Conservation (phyloP, 2,888 invertebrate genomes). For the Pristionchus mayeri region DNA sequence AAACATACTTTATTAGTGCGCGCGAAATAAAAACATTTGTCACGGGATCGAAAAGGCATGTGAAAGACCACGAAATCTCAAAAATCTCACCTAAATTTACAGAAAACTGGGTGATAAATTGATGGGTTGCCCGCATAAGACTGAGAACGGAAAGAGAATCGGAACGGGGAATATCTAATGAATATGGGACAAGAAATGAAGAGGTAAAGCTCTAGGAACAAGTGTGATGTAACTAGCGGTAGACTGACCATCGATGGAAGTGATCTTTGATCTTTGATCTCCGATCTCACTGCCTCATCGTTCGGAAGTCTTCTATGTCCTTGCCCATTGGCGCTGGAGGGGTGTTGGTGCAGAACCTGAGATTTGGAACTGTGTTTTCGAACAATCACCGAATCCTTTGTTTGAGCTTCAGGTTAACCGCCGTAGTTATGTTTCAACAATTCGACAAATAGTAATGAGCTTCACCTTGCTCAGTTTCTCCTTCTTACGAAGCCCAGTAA, state of each 20-base stretch:
- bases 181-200: neutral
- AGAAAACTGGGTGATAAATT: neutral
- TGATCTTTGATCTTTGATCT: conserved; percentile 35
- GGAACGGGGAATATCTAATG: neutral
- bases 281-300: conserved; percentile 43
- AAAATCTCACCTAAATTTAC: conserved; percentile 19
- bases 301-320: conserved; percentile 45
- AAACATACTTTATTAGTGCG: conserved; percentile 37
- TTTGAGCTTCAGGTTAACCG: too few relatives aligned
- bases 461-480: too few relatives aligned
- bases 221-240: neutral
- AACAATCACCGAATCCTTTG: too few relatives aligned
- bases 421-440: neutral
- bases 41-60: neutral
- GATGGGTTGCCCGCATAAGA: neutral
- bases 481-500: too few relatives aligned
- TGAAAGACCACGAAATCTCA: conserved; percentile 12
- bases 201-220: conserved; percentile 18
- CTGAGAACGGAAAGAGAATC: conserved; percentile 26
- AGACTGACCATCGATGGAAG: neutral
- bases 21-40: conserved; percentile 27
- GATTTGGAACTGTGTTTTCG: too few relatives aligned
- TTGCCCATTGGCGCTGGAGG: conserved; percentile 21
- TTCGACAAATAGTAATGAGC: neutral
- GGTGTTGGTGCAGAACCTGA: conserved; percentile 45